Base-by-base conservation (phyloP, 2,888 invertebrate species). In the Amiota minor region DNA sequence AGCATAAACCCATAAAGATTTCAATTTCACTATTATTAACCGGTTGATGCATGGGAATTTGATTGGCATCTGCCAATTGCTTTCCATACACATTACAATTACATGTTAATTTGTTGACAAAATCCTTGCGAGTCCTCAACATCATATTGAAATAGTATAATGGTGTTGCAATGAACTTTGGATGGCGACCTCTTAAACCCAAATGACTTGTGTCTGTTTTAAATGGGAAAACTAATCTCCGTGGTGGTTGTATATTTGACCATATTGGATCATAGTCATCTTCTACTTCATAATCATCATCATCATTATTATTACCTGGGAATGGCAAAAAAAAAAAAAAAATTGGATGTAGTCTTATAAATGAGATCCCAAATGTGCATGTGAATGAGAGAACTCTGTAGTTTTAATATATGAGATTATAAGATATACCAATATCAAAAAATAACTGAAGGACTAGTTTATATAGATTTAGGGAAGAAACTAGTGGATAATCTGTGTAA, bases 241-340 rank as follows among this genome's bases (percentile, higher is more conserved):
- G 76, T 9, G 71, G 72, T 1, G 70, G 72, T 45, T 76, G 77
- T 11, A 77, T 74, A 12, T 73, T 70, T 2, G 75, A 79, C 86
- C 86, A 85, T 4, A 78, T 76, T 9, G 85, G 84, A 69, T 83
- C 86, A 67, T 79, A 85, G 20, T 75, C 73, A 70, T 85, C 85
- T 11, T 53, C 45, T 16, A 79, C 78, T 53, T 80, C 85, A 77
- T 55, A 23, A 55, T 65, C 72, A 55, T 80, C 79, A 55, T 80
- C 85, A 77, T 55, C 45, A 59, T 65, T 71, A 55, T 47, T 16
- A 9, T 55, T 46, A 14, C 9, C 50, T 50, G 18, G 49, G 47
- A 53, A 59, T 14, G 8, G 18, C 1, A n/a, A 56, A 56, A 12
- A 12, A 53, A 14, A 35, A 6, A 35, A 35, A 35, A 35, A 1